Percentiles rank a stretch among this genome's conserved stretches.
Evolutionary conservation across 2,113 vertebrate species (phyloP).

Genomic region (Stomatorhinus ivindoensis): DNA sequence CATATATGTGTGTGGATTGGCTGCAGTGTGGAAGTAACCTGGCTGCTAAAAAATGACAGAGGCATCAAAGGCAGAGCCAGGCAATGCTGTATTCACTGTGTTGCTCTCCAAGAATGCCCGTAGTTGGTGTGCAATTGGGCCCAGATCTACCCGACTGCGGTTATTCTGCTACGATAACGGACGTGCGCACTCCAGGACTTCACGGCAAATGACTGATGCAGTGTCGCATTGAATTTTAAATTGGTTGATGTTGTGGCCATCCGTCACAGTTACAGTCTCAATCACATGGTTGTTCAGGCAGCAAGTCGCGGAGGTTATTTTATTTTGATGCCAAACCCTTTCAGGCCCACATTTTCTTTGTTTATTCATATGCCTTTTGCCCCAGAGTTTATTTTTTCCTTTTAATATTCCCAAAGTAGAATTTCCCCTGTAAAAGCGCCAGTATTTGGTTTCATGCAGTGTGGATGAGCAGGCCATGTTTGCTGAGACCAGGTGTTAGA

Average conservation of each 20-base stretch:
- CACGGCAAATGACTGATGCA: slow-evolving; percentile 16
- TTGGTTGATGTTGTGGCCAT: background rate
- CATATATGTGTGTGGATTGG: background rate
- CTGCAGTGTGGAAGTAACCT: background rate
- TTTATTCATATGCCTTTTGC: background rate
- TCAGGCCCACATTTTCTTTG: background rate
- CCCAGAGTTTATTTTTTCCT: background rate
- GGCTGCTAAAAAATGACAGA: slow-evolving; percentile 17
- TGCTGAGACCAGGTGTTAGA: background rate
- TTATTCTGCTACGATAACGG: slow-evolving; percentile 17
- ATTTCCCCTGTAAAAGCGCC: background rate
- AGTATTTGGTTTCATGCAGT: background rate
- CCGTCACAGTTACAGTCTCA: background rate
- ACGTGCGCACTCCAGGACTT: slow-evolving; percentile 14
- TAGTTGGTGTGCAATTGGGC: slow-evolving; percentile 21
- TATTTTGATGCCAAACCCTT: background rate
- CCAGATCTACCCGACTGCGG: slow-evolving; percentile 25
- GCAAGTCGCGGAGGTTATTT: background rate
- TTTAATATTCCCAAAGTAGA: background rate
- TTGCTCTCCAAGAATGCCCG: background rate
- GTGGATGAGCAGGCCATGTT: background rate
- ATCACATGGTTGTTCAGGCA: background rate
- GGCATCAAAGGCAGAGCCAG: background rate
- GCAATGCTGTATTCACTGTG: slow-evolving; percentile 9
- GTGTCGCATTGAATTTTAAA: slow-evolving; percentile 18